Base-by-base conservation (phyloP, 2,888 invertebrate genomes). In the Nomada goodeniana region DNA sequence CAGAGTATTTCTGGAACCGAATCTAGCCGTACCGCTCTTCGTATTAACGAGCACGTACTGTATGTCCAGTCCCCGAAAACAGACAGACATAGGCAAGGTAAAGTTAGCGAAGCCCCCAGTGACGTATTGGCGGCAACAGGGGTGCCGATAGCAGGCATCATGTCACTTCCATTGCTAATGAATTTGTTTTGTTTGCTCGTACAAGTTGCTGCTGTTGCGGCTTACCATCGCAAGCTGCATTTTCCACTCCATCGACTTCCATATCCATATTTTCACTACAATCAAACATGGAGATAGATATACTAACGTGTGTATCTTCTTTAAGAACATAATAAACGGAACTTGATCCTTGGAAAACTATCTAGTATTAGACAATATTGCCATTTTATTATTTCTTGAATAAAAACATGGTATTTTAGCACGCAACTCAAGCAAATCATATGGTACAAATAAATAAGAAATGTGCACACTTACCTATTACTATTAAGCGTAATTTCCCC, bases 101-200 rank as follows among this genome's bases (percentile, higher is more conserved):
- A 91, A 85, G 77, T 87, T 91, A 93, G 91, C 91, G 90, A 92
- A 93, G 91, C 92, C 93, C 93, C 93, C 93, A 92, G 89, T 92
- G 91, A 91, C 92, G 92, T 88, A 91, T 90, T 89, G 89, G 91
- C 89, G 90, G 90, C 89, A 91, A 91, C 90, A 91, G 92, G 93
- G 93, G 92, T 92, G 91, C 92, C 88, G 85, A 92, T 84, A 93
- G 92, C 91, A 93, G 92, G 93, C 95, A 95, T 95, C 95, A 95
- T 94, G 95, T 95, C 94, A 95, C 95, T 94, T 95, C 95, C 95
- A 95, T 95, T 88, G 95, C 95, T 85, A 95, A 93, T 90, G 93
- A 93, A 90, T 93, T 93, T 83, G 95, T 94, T 93, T 94, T 94
- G 89, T 95, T 95, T 91, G 95, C 94, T 89, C 94, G 94, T 87